A percentile compares a stretch with the other conserved stretches of the same genome.
Conservation (phyloP, 2,888 invertebrate genomes). For the Torymus auratus region DNA sequence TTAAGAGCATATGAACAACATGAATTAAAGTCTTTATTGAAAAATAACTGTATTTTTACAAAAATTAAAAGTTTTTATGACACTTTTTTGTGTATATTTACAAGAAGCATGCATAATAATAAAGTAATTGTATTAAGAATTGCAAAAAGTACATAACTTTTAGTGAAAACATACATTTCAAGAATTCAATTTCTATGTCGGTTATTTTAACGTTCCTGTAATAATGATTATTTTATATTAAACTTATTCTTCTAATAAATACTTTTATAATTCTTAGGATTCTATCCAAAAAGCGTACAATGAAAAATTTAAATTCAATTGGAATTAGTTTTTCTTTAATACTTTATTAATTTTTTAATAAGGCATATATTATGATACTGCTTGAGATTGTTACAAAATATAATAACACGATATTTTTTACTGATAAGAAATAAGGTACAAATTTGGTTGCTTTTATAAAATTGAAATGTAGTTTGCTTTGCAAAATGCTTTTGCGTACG, state of each 20-base stretch:
- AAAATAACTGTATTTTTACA: no score
- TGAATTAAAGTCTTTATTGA: no score
- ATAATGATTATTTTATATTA: constrained; percentile 19
- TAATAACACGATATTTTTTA: constrained; percentile 14
- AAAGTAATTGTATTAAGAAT: no score
- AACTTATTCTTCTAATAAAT: neutral
- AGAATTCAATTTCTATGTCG: constrained; percentile 14
- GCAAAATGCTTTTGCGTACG: constrained; percentile 29
- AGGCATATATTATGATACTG: neutral
- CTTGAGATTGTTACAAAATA: constrained; percentile 27
- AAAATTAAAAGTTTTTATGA: no score
- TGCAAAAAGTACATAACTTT: no score
- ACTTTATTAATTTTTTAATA: neutral
- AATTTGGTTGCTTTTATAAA: neutral
- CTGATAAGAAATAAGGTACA: constrained; percentile 26
- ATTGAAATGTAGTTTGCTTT: constrained; percentile 39
- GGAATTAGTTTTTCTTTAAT: neutral
- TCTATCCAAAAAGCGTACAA: neutral
- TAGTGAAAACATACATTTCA: constrained; percentile 37
- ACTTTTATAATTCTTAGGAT: constrained; percentile 4
- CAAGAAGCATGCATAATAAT: no score
- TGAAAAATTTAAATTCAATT: neutral
- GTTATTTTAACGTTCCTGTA: constrained; percentile 21
- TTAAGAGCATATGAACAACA: no score
- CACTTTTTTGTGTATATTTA: no score